Percentiles rank a stretch among this genome's conserved stretches.
Conservation (phyloP, 1,140 invertebrate species). For the Campoletis sonorensis region DNA sequence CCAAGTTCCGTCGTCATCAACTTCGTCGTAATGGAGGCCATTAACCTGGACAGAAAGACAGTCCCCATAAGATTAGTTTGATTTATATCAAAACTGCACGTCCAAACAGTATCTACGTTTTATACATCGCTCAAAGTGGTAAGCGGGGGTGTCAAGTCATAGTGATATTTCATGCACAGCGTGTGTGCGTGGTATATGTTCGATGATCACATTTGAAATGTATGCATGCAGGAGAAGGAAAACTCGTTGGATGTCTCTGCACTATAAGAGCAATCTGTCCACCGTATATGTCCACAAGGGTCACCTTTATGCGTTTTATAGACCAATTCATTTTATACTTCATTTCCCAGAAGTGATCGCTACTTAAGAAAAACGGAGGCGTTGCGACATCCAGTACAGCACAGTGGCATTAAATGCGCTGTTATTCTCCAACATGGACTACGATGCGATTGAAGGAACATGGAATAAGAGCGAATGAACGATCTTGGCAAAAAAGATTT, state of each 20-base stretch:
- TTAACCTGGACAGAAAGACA: conserved; percentile 8
- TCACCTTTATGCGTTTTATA: conserved; percentile 55
- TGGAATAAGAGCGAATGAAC: background rate
- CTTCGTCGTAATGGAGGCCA: background rate
- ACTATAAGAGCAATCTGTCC: background rate
- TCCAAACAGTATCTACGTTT: conserved; percentile 41
- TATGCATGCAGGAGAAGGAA: background rate
- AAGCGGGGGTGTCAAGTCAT: conserved; percentile 61
- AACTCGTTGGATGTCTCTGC: background rate
- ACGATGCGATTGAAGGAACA: background rate
- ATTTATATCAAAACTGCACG: conserved; percentile 12
- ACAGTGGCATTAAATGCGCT: conserved; percentile 10
- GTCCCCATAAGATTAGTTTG: conserved; percentile 30
- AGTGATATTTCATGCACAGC: conserved; percentile 53
- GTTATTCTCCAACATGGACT: conserved; percentile 1
- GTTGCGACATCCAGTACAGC: conserved; percentile 42
- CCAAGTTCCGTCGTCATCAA: background rate
- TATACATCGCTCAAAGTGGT: conserved; percentile 54
- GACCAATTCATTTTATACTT: conserved; percentile 69
- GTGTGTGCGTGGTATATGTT: conserved; percentile 46
- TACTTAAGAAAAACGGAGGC: conserved; percentile 50
- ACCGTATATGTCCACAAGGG: background rate
- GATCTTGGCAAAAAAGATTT: background rate
- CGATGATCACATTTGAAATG: conserved; percentile 57
- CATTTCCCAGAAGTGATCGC: conserved; percentile 62